Evolutionary conservation across 1,140 invertebrate species (phyloP).

Genomic region (Cydia pomonella): DNA sequence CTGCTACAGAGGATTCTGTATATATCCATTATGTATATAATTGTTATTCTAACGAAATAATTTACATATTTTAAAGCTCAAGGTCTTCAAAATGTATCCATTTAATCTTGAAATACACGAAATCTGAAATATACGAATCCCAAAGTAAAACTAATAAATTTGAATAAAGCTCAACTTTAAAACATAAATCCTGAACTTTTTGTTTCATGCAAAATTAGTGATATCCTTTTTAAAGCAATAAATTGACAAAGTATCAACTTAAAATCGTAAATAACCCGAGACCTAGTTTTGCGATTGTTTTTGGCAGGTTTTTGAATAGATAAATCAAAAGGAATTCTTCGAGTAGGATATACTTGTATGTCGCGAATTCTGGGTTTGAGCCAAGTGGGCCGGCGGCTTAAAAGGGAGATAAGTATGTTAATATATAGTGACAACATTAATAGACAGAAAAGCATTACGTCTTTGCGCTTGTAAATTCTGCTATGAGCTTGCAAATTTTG

Average conservation of each 20-base stretch:
- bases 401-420: neutral
- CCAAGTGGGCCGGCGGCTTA: neutral
- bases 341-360: neutral
- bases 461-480: neutral
- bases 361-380: neutral
- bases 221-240: conserved; percentile 3
- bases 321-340: conserved; percentile 1
- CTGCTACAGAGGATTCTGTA: too few relatives aligned
- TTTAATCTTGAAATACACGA: too few relatives aligned
- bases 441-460: neutral
- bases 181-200: conserved; percentile 10
- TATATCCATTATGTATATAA: too few relatives aligned
- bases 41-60: too few relatives aligned
- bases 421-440: neutral
- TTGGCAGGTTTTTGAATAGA: neutral
- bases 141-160: conserved; percentile 1
- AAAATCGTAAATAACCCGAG: conserved; percentile 4
- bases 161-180: neutral
- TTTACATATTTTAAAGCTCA: too few relatives aligned
- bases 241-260: neutral
- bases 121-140: too few relatives aligned
- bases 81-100: too few relatives aligned
- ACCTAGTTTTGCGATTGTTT: neutral
- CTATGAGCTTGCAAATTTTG: neutral
- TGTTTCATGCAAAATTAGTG: neutral